Percentiles rank a stretch among this genome's conserved stretches.
Conservation (phyloP, 1,140 invertebrate species). For the Hestina assimilis region DNA sequence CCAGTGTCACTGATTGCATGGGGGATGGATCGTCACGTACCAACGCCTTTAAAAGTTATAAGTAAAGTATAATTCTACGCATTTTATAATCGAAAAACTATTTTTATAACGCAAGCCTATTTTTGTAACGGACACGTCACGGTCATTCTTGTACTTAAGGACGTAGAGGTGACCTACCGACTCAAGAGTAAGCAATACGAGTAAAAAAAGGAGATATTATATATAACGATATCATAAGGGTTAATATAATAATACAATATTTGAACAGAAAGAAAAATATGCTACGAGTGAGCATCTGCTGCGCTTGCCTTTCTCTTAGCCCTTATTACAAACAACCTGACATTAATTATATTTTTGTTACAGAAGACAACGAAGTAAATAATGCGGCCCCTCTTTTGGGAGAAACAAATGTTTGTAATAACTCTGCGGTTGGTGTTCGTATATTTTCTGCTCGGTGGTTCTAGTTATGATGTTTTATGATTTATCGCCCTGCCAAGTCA, state of each 20-base stretch:
- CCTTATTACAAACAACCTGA: slow-evolving; percentile 62
- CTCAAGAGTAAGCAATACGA: too few species aligned
- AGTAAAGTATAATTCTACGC: too few species aligned
- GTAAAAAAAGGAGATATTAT: too few species aligned
- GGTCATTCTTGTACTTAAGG: too few species aligned
- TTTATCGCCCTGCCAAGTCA: not conserved
- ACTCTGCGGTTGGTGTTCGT: not conserved
- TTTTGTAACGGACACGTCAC: too few species aligned
- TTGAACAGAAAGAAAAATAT: not conserved
- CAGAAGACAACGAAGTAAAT: slow-evolving; percentile 58
- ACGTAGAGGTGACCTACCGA: too few species aligned
- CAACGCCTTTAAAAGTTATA: too few species aligned
- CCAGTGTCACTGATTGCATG: too few species aligned
- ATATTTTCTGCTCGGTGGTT: slow-evolving; percentile 1
- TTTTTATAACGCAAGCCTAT: too few species aligned
- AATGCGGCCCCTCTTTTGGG: slow-evolving; percentile 52
- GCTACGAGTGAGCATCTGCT: slow-evolving; percentile 39
- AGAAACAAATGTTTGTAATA: slow-evolving; percentile 57
- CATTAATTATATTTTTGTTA: slow-evolving; percentile 72
- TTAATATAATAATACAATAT: not conserved
- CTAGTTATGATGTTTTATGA: slow-evolving; percentile 8
- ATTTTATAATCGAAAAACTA: too few species aligned
- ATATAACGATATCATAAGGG: too few species aligned
- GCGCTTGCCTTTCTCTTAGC: slow-evolving; percentile 45
- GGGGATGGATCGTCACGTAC: too few species aligned